phyloP scores from a whole-genome alignment of 2,888 invertebrate genomes.

The Hololepta plana region DNA sequence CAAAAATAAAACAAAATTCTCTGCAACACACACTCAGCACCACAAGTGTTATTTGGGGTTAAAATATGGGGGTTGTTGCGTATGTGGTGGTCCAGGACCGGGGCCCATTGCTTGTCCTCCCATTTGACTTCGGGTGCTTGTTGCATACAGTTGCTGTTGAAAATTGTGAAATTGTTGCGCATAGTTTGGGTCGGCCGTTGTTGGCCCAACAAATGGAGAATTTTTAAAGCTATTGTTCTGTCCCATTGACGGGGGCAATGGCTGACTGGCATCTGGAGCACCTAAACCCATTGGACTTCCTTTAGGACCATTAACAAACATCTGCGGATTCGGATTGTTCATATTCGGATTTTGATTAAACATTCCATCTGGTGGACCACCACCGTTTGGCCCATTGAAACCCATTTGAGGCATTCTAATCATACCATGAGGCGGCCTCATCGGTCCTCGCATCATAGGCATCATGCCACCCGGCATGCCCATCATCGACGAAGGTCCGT shows the following conservation, averaged over 20 bases:
- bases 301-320: constrained; percentile 38
- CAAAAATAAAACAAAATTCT: constrained; percentile 28
- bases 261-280: constrained; percentile 48
- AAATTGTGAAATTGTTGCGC: constrained; percentile 92
- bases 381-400: constrained; percentile 21
- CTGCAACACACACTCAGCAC: constrained; percentile 23
- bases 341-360: constrained; percentile 23
- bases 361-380: constrained; percentile 17
- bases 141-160: constrained; percentile 87
- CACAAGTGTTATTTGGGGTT: constrained; percentile 22
- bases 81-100: constrained; percentile 30
- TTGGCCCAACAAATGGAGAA: constrained; percentile 67
- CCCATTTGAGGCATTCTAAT: constrained; percentile 27
- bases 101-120: constrained; percentile 26
- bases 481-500: constrained; percentile 29
- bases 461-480: constrained; percentile 25
- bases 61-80: constrained; percentile 29
- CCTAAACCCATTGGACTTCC: constrained; percentile 36
- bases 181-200: constrained; percentile 78
- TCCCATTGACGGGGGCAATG: constrained; percentile 63
- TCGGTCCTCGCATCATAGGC: constrained; percentile 23
- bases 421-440: constrained; percentile 25
- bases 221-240: constrained; percentile 55
- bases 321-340: constrained; percentile 31
- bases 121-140: constrained; percentile 50